Evolutionary conservation across 37 sponge, comb jelly and placozoan species (phyloP).

Genomic region (Petrosia ficiformis): DNA sequence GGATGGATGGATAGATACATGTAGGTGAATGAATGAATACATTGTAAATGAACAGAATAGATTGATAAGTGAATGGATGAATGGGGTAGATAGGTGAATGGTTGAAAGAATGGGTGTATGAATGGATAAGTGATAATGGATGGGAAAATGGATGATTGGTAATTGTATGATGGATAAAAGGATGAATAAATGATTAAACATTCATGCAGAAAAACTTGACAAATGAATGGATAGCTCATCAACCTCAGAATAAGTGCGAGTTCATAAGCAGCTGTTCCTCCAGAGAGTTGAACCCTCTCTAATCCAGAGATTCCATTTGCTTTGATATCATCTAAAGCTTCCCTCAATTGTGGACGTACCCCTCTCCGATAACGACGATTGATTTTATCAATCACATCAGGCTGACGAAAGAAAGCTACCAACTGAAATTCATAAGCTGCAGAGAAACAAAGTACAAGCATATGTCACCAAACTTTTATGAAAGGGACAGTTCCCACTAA

Average conservation of each 20-base stretch:
- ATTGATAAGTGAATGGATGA: no score
- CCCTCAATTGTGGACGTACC: constrained; percentile 50
- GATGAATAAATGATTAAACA: no score
- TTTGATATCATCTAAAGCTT: constrained; percentile 43
- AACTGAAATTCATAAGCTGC: constrained; percentile 72
- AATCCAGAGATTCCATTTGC: constrained; percentile 26
- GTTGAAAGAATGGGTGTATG: no score
- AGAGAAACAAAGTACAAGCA: constrained; percentile 1
- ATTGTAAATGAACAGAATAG: no score
- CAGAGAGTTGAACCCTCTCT: constrained; percentile 58
- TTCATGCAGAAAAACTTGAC: no score
- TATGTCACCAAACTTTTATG: background rate
- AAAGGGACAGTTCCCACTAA: background rate
- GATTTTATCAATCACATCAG: constrained; percentile 43
- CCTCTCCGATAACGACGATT: constrained; percentile 41
- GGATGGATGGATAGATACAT: no score
- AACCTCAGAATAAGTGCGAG: constrained; percentile 53
- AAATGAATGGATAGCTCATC: no score
- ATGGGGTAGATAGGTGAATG: no score
- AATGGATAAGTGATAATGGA: no score
- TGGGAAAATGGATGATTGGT: no score
- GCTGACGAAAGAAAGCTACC: constrained; percentile 73
- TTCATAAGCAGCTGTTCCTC: constrained; percentile 44
- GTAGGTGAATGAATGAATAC: no score
- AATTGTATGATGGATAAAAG: no score